A percentile compares a stretch with the other conserved stretches of the same genome.
Conservation (phyloP, 2,888 invertebrate genomes). For the Tipula lateralis region DNA sequence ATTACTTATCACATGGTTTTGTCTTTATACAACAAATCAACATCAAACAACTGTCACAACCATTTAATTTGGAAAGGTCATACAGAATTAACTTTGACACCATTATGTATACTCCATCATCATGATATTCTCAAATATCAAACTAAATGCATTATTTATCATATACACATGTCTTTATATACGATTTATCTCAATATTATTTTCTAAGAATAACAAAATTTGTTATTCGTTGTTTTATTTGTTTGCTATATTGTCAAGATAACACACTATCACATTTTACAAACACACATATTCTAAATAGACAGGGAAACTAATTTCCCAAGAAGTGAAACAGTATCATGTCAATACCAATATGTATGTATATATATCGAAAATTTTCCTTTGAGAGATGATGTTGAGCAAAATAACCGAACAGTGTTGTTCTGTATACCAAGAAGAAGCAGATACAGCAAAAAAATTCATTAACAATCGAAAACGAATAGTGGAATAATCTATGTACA, state of each 20-base stretch:
- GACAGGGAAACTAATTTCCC: background rate
- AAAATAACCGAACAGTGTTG: background rate
- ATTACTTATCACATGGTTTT: no score
- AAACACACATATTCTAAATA: background rate
- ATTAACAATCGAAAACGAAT: background rate
- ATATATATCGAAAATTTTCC: background rate
- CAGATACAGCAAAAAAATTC: background rate
- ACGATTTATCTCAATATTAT: background rate
- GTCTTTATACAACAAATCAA: no score
- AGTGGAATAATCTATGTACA: slow-evolving; percentile 1
- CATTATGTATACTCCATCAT: no score
- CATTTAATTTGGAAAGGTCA: no score
- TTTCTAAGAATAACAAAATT: background rate
- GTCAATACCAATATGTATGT: background rate
- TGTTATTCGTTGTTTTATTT: background rate
- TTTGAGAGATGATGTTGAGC: background rate
- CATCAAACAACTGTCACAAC: no score
- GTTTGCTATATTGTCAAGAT: background rate
- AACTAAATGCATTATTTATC: background rate
- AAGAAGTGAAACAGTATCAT: background rate
- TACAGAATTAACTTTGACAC: no score
- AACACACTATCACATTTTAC: background rate
- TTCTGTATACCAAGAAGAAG: background rate
- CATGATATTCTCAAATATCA: background rate
- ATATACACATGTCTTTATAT: background rate